A percentile compares a stretch with the other conserved stretches of the same genome.
Conservation (phyloP, 1,140 invertebrate species). For the Parapsyche elsis region DNA sequence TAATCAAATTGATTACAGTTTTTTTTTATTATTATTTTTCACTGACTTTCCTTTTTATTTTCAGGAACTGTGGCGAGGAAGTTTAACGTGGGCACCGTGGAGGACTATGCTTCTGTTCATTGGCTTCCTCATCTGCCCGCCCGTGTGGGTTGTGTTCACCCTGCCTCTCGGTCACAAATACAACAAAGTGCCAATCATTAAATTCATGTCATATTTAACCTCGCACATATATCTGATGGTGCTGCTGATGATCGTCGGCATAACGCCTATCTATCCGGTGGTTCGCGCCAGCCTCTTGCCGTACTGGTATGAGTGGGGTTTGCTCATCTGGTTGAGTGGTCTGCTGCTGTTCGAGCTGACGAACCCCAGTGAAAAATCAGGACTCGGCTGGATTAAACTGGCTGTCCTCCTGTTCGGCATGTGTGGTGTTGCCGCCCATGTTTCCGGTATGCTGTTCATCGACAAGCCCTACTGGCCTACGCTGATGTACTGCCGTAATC, state of each 20-base stretch:
- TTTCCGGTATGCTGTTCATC: constrained; percentile 80
- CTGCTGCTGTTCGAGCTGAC: constrained; percentile 95
- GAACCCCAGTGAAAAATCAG: constrained; percentile 95
- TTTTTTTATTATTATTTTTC: neutral
- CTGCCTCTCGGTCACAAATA: constrained; percentile 95
- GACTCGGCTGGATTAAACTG: constrained; percentile 92
- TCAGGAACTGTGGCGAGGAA: constrained; percentile 96
- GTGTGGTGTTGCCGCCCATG: constrained; percentile 90
- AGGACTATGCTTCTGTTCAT: constrained; percentile 93
- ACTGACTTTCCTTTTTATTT: constrained; percentile 56
- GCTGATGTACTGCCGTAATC: constrained; percentile 92
- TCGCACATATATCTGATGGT: constrained; percentile 98
- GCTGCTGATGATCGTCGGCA: constrained; percentile 89
- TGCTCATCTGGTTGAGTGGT: constrained; percentile 96
- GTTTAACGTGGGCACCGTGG: constrained; percentile 94
- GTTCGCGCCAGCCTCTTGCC: constrained; percentile 78
- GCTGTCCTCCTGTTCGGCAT: constrained; percentile 93
- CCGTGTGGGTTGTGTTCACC: constrained; percentile 96
- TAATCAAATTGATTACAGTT: neutral
- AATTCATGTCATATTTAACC: constrained; percentile 99
- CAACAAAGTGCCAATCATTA: constrained; percentile 97
- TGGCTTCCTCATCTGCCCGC: constrained; percentile 91
- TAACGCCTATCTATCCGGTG: constrained; percentile 87
- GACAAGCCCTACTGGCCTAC: constrained; percentile 80
- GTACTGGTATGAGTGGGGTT: constrained; percentile 96